Evolutionary conservation across 1,140 invertebrate genomes (phyloP).

Genomic region (Thrips palmi): DNA sequence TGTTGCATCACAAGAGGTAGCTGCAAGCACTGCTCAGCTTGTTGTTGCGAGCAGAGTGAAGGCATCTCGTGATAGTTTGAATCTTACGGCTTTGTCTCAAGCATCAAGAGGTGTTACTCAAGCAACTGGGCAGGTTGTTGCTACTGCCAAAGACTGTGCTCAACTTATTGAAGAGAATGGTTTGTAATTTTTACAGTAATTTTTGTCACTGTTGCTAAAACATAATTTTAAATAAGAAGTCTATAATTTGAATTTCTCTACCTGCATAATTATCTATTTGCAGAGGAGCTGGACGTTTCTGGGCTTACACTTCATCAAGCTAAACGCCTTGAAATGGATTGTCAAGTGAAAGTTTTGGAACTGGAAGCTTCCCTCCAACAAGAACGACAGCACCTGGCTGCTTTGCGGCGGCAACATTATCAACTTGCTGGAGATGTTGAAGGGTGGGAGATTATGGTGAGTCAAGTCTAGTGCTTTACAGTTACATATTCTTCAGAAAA

Average conservation of each 20-base stretch:
- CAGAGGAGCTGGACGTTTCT: constrained; percentile 78
- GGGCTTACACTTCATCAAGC: constrained; percentile 82
- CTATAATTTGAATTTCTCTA: constrained; percentile 10
- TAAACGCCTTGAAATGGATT: constrained; percentile 90
- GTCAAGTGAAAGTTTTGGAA: constrained; percentile 80
- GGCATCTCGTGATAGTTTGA: constrained; percentile 63
- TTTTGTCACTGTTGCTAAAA: constrained; percentile 6
- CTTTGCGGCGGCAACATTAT: constrained; percentile 84
- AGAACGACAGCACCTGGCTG: constrained; percentile 63
- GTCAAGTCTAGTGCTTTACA: neutral
- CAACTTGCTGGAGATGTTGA: constrained; percentile 54
- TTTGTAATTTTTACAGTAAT: constrained; percentile 1
- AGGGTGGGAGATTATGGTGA: constrained; percentile 22
- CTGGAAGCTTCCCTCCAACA: constrained; percentile 76
- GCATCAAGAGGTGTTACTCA: constrained; percentile 77
- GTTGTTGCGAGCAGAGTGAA: constrained; percentile 89
- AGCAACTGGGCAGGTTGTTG: constrained; percentile 80
- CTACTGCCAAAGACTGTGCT: constrained; percentile 74
- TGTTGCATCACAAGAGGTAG: constrained; percentile 93
- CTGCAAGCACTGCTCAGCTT: constrained; percentile 89
- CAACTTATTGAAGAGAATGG: constrained; percentile 59
- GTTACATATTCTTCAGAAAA: no score
- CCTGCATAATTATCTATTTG: constrained; percentile 7
- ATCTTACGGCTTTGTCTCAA: constrained; percentile 54
- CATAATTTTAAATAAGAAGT: constrained; percentile 6